Base-by-base conservation (phyloP, 2,888 invertebrate genomes). In the Mylabris sibirica region DNA sequence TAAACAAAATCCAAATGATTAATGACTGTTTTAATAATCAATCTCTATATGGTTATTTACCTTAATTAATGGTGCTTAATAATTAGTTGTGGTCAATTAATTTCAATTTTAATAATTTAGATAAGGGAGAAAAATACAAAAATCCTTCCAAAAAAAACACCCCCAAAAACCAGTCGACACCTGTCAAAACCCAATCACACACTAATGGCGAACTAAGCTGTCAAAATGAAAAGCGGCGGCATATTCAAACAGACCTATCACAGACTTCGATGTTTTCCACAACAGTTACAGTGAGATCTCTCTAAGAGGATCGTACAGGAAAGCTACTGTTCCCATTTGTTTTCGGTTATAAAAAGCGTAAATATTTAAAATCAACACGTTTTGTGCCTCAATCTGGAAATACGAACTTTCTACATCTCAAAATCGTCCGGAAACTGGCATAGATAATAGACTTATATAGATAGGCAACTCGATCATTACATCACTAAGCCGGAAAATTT, bases 141-240 rank as follows among this genome's bases (percentile, higher is more conserved):
- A 57, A 26, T 2, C 24, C 3, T 11, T 24, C 12, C 20, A 6
- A 57, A 57, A 26, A 26, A 57, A 26, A 57, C 26, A 57, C 57
- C 57, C 57, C 57, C 57, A 44, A 57, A 57, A 14, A 57, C 26
- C 24, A 57, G 5, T 57, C 57, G 4, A 26, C 57, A 57, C 57
- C 26, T 57, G 57, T 57, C 57, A 57, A 57, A 57, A 26, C 57
- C 57, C 0, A 0, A 2, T 6, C 6, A n/a, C n/a, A 2, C 17
- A 3, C 22, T n/a, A 57, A 57, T 57, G 26, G 57, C 57, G 57
- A 24, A 22, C 24, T 5, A 5, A 12, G 2, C 20, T 20, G 14
- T 20, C 8, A 49, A 20, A 14, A 49, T 30, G 3, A 30, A 0
- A 38, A 38, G 3, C 17, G 5, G 53, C 53, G 53, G 8, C 22